Evolutionary conservation across 2,888 invertebrate genomes (phyloP).

Genomic region (Mesoligia furuncula): DNA sequence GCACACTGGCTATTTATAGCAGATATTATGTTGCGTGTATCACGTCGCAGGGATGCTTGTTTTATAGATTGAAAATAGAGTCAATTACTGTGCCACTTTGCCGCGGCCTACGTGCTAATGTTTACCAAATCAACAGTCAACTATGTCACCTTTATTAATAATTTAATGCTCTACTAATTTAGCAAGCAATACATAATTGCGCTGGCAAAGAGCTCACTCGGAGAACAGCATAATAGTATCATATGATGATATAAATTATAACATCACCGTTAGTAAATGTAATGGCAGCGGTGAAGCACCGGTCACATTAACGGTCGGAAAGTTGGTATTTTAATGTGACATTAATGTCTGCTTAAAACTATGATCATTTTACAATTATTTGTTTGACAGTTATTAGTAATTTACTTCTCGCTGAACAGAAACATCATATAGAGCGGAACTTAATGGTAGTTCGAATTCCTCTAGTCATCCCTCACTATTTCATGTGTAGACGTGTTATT

Average conservation of each 20-base stretch:
- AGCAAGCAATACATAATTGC: constrained; percentile 69
- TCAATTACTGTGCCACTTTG: constrained; percentile 52
- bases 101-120: constrained; percentile 39
- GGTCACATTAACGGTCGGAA: constrained; percentile 48
- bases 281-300: constrained; percentile 47
- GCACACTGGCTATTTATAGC: constrained; percentile 26
- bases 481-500: constrained; percentile 16
- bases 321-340: constrained; percentile 49
- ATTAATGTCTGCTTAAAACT: constrained; percentile 39
- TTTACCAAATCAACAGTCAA: constrained; percentile 59
- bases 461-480: constrained; percentile 7
- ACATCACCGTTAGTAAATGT: constrained; percentile 61
- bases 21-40: constrained; percentile 36
- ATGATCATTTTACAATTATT: constrained; percentile 42
- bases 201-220: constrained; percentile 75
- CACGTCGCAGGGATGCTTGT: constrained; percentile 21
- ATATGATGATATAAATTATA: constrained; percentile 62
- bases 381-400: constrained; percentile 21
- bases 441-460: constrained; percentile 18
- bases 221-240: constrained; percentile 69
- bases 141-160: constrained; percentile 64
- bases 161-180: constrained; percentile 65
- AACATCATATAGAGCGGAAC: constrained; percentile 19
- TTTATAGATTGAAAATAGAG: constrained; percentile 55
- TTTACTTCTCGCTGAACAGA: constrained; percentile 29